Evolutionary conservation across 2,113 vertebrate species (phyloP).

Genomic region (Glaucidium brasilianum): DNA sequence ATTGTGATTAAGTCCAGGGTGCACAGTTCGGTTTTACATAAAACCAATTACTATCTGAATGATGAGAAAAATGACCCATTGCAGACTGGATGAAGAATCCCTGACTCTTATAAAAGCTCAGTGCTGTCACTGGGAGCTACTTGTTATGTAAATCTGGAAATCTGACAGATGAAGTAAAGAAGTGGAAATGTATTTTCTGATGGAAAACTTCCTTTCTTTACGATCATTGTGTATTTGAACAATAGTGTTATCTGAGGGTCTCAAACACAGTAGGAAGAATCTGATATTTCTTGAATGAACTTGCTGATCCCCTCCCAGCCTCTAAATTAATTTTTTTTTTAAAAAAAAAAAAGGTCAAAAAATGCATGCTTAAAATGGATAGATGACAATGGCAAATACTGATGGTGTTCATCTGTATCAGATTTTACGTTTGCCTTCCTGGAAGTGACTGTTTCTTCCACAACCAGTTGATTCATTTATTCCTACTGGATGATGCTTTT

Average conservation of each 20-base stretch:
- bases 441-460: not conserved
- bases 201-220: not conserved
- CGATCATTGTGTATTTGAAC: not conserved
- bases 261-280: not conserved
- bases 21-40: not conserved
- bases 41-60: not conserved
- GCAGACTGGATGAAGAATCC: not conserved
- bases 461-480: not conserved
- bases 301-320: not conserved
- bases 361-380: not conserved
- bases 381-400: not conserved
- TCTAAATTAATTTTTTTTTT: too few species aligned
- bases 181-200: not conserved
- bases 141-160: not conserved
- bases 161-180: not conserved
- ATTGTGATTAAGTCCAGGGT: not conserved
- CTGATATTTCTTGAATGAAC: not conserved
- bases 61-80: not conserved
- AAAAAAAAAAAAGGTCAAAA: accelerated
- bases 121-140: not conserved
- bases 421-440: not conserved
- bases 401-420: not conserved
- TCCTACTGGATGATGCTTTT: not conserved
- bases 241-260: not conserved
- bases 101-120: not conserved